A percentile compares a stretch with the other conserved stretches of the same genome.
Evolutionary conservation across 2,888 invertebrate species (phyloP).

Genomic region (Eristalis intricaria): DNA sequence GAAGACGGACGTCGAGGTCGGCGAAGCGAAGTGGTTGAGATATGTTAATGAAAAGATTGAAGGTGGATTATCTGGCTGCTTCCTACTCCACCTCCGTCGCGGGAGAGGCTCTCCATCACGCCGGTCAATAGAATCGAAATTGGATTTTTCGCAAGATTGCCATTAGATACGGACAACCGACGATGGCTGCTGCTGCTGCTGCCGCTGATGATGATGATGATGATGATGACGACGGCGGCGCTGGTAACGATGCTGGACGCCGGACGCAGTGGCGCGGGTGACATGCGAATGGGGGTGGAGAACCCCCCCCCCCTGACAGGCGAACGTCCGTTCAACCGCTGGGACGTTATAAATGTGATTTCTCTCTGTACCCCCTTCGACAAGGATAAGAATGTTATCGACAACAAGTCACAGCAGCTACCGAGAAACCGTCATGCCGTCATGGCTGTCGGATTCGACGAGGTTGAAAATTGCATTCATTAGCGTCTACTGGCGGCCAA

Average conservation of each 20-base stretch:
- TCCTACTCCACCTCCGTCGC: constrained; percentile 63
- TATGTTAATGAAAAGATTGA: constrained; percentile 72
- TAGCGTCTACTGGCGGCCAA: constrained; percentile 67
- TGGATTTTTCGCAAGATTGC: constrained; percentile 67
- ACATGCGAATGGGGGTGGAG: constrained; percentile 27
- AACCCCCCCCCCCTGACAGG: constrained; percentile 16
- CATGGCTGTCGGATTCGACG: constrained; percentile 61
- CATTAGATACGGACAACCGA: constrained; percentile 59
- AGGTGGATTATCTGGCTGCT: constrained; percentile 68
- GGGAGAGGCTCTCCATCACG: not conserved
- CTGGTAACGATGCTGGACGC: not conserved
- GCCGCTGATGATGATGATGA: constrained; percentile 1
- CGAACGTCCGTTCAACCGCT: no score
- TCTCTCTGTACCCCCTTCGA: constrained; percentile 8
- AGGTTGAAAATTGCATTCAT: constrained; percentile 72
- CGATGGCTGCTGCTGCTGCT: not conserved
- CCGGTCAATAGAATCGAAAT: constrained; percentile 62
- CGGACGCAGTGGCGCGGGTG: not conserved
- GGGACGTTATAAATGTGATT: constrained; percentile 65
- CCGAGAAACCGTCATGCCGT: constrained; percentile 24
- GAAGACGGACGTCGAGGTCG: not conserved
- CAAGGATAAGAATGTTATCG: constrained; percentile 70
- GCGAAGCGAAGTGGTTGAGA: constrained; percentile 22
- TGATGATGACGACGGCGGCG: not conserved
- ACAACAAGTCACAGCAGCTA: constrained; percentile 69